A percentile compares a stretch with the other conserved stretches of the same genome.
These are phyloP conservation scores for Drosophila lacteicornis DNA, from an alignment of 1,140 invertebrate genomes.

Conservation along the genomic window DNA sequence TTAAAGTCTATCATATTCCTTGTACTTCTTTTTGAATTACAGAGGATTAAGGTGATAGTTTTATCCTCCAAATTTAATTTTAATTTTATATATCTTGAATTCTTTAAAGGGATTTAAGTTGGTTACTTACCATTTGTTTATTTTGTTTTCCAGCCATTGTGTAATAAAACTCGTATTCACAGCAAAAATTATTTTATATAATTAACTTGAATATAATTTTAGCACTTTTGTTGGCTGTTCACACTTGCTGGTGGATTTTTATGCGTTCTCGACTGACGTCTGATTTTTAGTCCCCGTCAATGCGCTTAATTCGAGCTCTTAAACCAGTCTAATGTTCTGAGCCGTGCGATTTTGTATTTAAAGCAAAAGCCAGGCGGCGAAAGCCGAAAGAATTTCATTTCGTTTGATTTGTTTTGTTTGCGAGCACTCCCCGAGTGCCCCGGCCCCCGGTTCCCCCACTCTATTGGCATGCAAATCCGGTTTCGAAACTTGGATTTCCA, in stretches of 20 bases:
- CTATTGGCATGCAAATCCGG: constrained; percentile 61
- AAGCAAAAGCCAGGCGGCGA: constrained; percentile 59
- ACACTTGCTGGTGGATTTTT: constrained; percentile 33
- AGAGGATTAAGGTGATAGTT: too few species aligned
- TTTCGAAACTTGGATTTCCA: constrained; percentile 63
- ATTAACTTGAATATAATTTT: constrained; percentile 20
- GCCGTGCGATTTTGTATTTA: constrained; percentile 75
- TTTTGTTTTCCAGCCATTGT: constrained; percentile 35
- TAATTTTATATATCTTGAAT: background rate
- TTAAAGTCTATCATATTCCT: too few species aligned
- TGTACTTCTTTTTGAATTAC: too few species aligned
- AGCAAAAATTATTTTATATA: constrained; percentile 7
- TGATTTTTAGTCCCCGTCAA: constrained; percentile 21
- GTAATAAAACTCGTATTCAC: background rate
- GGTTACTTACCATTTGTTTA: constrained; percentile 52
- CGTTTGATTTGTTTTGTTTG: constrained; percentile 45
- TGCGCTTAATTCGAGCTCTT: constrained; percentile 71
- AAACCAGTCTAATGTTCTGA: constrained; percentile 77
- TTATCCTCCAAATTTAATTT: background rate
- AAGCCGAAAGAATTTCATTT: constrained; percentile 65
- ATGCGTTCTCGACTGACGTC: constrained; percentile 19
- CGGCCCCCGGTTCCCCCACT: background rate
- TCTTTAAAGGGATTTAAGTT: background rate
- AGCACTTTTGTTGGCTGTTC: constrained; percentile 22
- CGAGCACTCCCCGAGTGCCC: constrained; percentile 1